Evolutionary conservation across 1,140 invertebrate species (phyloP).

Genomic region (Papilio polytes): DNA sequence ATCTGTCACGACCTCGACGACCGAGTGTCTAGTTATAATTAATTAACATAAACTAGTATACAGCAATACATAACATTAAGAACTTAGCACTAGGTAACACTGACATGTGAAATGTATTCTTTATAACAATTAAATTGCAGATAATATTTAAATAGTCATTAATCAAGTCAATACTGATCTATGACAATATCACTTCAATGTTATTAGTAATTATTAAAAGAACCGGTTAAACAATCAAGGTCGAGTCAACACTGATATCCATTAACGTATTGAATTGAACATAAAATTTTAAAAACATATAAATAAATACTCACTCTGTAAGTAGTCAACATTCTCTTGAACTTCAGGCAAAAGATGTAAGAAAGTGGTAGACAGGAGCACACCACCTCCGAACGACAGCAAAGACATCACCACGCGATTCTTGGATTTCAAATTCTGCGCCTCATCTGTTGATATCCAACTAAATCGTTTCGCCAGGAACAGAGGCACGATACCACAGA

Average conservation of each 20-base stretch:
- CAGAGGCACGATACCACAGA: conserved; percentile 89
- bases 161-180: conserved; percentile 21
- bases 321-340: conserved; percentile 85
- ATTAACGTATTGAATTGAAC: conserved; percentile 5
- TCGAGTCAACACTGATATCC: not conserved
- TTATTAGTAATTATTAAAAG: not conserved
- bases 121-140: not conserved
- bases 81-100: not conserved
- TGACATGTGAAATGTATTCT: not conserved
- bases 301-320: conserved; percentile 77
- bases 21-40: conserved; percentile 5
- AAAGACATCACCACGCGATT: conserved; percentile 80
- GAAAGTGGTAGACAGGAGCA: conserved; percentile 95
- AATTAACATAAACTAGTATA: conserved; percentile 10
- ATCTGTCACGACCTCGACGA: not conserved
- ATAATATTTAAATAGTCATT: not conserved
- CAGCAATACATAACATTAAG: conserved; percentile 1
- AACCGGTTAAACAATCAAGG: not conserved
- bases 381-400: conserved; percentile 95
- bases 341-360: conserved; percentile 96
- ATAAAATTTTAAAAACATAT: conserved; percentile 35
- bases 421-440: conserved; percentile 74
- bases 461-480: conserved; percentile 86
- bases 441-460: conserved; percentile 81
- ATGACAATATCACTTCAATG: conserved; percentile 23